Evolutionary conservation across 2,888 invertebrate genomes (phyloP), one percentile per base, ranked within the genome.

Genomic region (Lagria hirta): DNA sequence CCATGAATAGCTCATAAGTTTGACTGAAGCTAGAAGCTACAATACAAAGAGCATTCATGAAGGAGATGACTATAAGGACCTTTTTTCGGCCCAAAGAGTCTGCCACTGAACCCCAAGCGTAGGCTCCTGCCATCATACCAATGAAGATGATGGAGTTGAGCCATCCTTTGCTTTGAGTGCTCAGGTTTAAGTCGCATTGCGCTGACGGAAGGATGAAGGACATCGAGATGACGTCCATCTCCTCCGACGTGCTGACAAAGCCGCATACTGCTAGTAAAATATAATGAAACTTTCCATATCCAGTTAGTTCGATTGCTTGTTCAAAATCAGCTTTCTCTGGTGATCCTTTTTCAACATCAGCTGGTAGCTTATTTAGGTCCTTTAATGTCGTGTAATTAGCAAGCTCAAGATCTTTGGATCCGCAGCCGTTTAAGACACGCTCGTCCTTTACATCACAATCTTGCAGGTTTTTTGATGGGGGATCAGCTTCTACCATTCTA

Each of bases 161-260:
- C 81, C 81, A 82, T 71, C 88, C 88, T 74, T 93, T 93, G 54
- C 89, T 86, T 60, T 84, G 81, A 38, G 92, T 91, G 66, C 86
- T 85, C 61, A 94, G 81, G 55, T 87, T 74, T 71, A 94, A 78
- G 77, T 94, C 94, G 80, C 93, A 93, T 74, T 92, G 88, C 55
- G 93, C 93, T 62, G 91, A 89, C 27, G 93, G 93, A 51, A 94
- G 76, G 73, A 94, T 89, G 80, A 93, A 94, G 57, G 93, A 93
- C 85, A 94, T 90, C 62, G 89, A 90, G 66, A 94, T 88, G 76
- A 93, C 91, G 76, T 93, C 93, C 85, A 94, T 91, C 79, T 93
- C 92, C 80, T 94, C 93, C 73, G 91, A 91, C 58, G 90, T 90
- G 77, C 88, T 89, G 73, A 93, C 92, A 75, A 93, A 88, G 60